These are phyloP conservation scores for Dunckerocampus dactyliophorus DNA, from an alignment of 2,113 vertebrate species.

Conservation along the genomic window DNA sequence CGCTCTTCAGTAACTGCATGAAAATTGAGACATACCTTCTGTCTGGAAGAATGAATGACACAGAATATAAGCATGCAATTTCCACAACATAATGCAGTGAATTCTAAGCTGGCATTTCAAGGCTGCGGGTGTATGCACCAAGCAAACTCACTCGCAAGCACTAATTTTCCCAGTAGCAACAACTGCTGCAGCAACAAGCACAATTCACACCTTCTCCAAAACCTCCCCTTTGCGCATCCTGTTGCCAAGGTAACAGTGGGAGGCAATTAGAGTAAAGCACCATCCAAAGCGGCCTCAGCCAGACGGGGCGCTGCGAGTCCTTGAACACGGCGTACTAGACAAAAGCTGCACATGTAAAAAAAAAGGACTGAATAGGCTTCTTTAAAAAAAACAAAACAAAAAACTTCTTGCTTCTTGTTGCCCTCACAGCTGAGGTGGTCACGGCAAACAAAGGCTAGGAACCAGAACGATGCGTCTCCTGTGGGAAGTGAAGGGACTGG, in stretches of 20 bases:
- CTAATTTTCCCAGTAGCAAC: slow-evolving; percentile 40
- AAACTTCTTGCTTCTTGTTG: background rate
- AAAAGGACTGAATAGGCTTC: slow-evolving; percentile 3
- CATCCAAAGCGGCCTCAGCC: slow-evolving; percentile 23
- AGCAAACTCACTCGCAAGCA: slow-evolving; percentile 13
- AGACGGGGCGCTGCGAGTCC: slow-evolving; percentile 17
- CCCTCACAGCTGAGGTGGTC: slow-evolving; percentile 18
- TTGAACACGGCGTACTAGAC: slow-evolving; percentile 22
- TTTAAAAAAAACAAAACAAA: slow-evolving; percentile 8
- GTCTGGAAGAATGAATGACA: background rate
- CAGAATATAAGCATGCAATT: background rate
- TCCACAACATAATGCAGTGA: slow-evolving; percentile 6
- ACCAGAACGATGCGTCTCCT: slow-evolving; percentile 34
- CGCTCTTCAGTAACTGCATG: background rate
- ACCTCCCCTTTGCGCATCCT: slow-evolving; percentile 48
- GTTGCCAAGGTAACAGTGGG: slow-evolving; percentile 65
- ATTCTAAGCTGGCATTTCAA: slow-evolving; percentile 19
- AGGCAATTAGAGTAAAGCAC: slow-evolving; percentile 20
- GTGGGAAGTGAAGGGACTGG: slow-evolving; percentile 42
- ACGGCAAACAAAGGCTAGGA: slow-evolving; percentile 32
- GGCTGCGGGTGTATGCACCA: slow-evolving; percentile 11
- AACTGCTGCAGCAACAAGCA: slow-evolving; percentile 51
- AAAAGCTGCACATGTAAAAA: slow-evolving; percentile 13
- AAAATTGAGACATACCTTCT: background rate
- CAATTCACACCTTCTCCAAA: slow-evolving; percentile 53